These are phyloP conservation scores for Mylabris sibirica DNA, from an alignment of 2,888 invertebrate species.

Conservation along the genomic window DNA sequence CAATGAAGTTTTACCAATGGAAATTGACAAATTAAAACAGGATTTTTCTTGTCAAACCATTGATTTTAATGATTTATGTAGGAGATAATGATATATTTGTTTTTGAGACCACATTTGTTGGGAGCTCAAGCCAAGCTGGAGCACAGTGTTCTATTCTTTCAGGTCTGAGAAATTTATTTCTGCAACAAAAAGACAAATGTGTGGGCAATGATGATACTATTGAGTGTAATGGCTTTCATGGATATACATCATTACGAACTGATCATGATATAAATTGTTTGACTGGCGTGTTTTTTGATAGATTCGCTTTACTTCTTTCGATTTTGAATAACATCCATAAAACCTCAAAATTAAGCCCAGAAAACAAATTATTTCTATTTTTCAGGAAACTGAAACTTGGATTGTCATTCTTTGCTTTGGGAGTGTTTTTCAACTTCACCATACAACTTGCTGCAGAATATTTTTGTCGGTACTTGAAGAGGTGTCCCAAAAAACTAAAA, in stretches of 20 bases:
- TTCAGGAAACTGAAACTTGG: conserved; percentile 11
- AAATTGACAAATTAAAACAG: neutral
- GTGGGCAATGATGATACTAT: conserved; percentile 8
- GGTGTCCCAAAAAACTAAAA: neutral
- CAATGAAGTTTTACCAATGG: neutral
- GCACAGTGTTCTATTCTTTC: neutral
- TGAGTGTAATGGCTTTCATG: conserved; percentile 2
- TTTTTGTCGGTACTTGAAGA: neutral
- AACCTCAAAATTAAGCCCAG: neutral
- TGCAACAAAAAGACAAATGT: neutral
- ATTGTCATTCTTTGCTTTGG: neutral
- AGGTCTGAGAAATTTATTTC: neutral
- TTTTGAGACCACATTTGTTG: neutral
- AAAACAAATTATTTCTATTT: neutral
- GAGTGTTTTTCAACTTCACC: neutral
- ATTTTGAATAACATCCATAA: neutral
- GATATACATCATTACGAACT: neutral
- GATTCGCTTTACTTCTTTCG: conserved; percentile 1
- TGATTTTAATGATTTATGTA: neutral
- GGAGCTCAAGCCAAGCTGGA: neutral
- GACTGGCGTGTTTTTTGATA: neutral
- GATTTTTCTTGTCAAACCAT: neutral
- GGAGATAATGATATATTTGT: neutral
- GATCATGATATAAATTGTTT: neutral
- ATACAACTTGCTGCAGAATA: conserved; percentile 10